phyloP scores from a whole-genome alignment of 2,113 vertebrate genomes.

The Apodemus speciosus region DNA sequence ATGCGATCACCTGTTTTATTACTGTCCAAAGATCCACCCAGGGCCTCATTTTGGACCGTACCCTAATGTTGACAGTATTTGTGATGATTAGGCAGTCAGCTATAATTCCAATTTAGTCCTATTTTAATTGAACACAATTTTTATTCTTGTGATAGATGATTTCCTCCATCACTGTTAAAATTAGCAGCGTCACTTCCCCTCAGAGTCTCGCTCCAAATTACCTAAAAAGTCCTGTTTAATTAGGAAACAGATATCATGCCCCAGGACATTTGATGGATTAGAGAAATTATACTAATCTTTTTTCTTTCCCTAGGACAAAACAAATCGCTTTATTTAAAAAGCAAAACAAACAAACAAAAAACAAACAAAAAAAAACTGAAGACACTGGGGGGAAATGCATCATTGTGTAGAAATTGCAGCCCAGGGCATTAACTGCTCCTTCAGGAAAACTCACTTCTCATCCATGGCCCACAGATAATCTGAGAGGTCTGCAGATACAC shows the following conservation, averaged over 20 bases:
- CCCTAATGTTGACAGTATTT: conserved; percentile 17
- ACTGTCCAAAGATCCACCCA: not conserved
- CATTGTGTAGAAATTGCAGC: not conserved
- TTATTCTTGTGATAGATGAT: conserved; percentile 25
- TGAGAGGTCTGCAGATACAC: not conserved
- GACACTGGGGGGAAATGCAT: not conserved
- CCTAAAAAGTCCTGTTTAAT: conserved; percentile 66
- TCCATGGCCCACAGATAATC: not conserved
- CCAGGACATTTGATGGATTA: conserved; percentile 67
- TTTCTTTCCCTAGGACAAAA: conserved; percentile 51
- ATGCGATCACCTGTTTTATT: not conserved
- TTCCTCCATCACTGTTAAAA: conserved; percentile 46
- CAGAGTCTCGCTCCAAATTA: conserved; percentile 50
- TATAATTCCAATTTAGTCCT: conserved; percentile 44
- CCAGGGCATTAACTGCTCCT: not conserved
- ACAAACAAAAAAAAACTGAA: not conserved
- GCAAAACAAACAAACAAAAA: too few species aligned
- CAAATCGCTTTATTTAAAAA: not conserved
- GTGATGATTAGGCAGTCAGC: conserved; percentile 30
- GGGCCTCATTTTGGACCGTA: not conserved
- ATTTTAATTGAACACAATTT: conserved; percentile 21
- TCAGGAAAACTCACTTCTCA: not conserved
- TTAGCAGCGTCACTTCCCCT: conserved; percentile 47
- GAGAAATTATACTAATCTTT: conserved; percentile 63
- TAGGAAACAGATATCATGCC: conserved; percentile 67